Evolutionary conservation across 2,113 vertebrate species (phyloP), one percentile per base, ranked within the genome.

Genomic region (Trematomus loennbergii): DNA sequence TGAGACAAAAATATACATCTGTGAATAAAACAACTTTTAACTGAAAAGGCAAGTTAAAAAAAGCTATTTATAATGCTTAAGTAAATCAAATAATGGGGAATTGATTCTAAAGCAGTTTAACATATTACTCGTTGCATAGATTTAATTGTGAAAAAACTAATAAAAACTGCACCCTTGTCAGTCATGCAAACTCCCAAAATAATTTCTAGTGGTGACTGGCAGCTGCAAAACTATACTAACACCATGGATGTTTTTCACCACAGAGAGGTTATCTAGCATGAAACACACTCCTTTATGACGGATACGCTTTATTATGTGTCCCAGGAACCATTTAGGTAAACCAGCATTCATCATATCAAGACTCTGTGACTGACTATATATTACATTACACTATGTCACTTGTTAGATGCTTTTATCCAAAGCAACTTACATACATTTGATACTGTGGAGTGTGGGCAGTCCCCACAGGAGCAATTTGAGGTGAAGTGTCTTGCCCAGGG

Each of bases 111-210:
- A 9, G 60, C 8, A 49, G 15, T 72, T 33, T 10, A 20, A 15
- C 3, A n/a, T 4, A 46, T 72, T 10, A 46, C 12, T 13, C 2
- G 22, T 18, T 71, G 22, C 53, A 58, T n/a, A 46, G 3, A 58
- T 46, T 59, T 9, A 70, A 33, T n/a, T 49, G 6, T 48, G 1
- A 18, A 1, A 5, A 59, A 49, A 72, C 49, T 9, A 33, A 29
- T 29, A 29, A 29, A 29, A 58, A 60, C 49, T 50, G 13, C 45
- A 72, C 25, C 33, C 17, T 60, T 72, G 55, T 33, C n/a, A 71
- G 40, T 48, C 18, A 57, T 3, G 16, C 15, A 48, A 58, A 71
- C 9, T 46, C 20, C 7, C 16, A 40, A 13, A 58, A 71, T n/a
- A 0, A 3, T 71, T 48, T 54, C 8, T 5, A 29, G 18, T n/a